Evolutionary conservation across 2,888 invertebrate species (phyloP), one percentile per base, ranked within the genome.

Genomic region (Epiblema foenella): DNA sequence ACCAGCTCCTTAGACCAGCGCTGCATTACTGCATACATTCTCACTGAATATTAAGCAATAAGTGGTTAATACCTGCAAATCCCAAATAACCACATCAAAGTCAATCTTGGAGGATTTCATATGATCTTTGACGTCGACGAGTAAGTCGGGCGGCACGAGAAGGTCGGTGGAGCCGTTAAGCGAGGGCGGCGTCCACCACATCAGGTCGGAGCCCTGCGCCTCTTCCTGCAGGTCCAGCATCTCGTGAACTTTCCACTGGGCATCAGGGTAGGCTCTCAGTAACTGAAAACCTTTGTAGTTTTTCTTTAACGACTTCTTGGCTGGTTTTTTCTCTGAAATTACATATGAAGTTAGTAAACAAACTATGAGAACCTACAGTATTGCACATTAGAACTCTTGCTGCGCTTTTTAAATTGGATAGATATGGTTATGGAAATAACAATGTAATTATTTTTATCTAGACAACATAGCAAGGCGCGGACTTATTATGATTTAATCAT

Each of bases 111-210:
- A 94, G 15, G 95, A 94, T 70, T 94, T 94, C 5, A 97, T 88
- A 79, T 94, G 94, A 54, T 94, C 94, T 78, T 94, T 95, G 4
- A 95, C 89, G 68, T 95, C 95, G 3, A 82, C 83, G 2, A 95
- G 87, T 68, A 96, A 91, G 73, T 95, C 94, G 1, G 97, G 96
- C 0, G 97, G 95, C 12, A 97, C 95, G 62, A 97, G 94, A 5
- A 97, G 89, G 81, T 97, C 97, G 0, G 95, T 95, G 7, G 95
- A 91, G 7, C 94, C 88, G 67, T 93, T 93, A 7, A 93, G 79
- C 0, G 93, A 89, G 0, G 94, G 94, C 20, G 85, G 73, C 0
- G 93, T 90, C 94, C 94, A 94, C 94, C 94, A 94, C 91, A 90
- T 93, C 11, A 94, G 62, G 0, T 91, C 94, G 0, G 93, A 93